Percentiles rank a stretch among this genome's conserved stretches.
phyloP scores from a whole-genome alignment of 2,888 invertebrate genomes.

The Synergus laeviventris region DNA sequence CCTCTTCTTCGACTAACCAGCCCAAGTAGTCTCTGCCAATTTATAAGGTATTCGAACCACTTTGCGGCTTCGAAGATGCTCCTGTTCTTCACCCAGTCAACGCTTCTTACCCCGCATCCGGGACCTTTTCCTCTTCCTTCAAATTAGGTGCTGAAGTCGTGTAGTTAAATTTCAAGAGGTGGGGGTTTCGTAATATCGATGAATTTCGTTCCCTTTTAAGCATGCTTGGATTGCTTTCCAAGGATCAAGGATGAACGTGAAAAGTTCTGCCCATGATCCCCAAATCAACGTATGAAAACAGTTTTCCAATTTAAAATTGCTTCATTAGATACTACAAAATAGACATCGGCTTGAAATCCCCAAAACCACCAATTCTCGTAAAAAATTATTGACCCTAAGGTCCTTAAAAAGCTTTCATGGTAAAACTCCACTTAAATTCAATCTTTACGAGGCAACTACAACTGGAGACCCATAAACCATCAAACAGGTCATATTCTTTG shows the following conservation, averaged over 20 bases:
- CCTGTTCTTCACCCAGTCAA: conserved; percentile 1
- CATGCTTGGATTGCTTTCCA: not conserved
- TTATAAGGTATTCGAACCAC: conserved; percentile 38
- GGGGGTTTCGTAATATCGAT: not conserved
- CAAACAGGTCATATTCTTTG: conserved; percentile 34
- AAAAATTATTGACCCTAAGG: not conserved
- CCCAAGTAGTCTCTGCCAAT: conserved; percentile 34
- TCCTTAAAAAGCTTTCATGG: not conserved
- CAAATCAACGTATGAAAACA: no score
- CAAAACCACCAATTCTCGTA: no score
- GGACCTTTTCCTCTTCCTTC: conserved; percentile 35
- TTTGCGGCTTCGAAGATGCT: conserved; percentile 32
- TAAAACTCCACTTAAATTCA: conserved; percentile 9
- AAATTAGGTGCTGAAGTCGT: conserved; percentile 33
- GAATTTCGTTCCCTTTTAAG: conserved; percentile 25
- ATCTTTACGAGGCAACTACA: conserved; percentile 21
- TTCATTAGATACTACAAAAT: no score
- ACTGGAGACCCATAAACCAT: conserved; percentile 18
- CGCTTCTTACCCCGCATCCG: conserved; percentile 27
- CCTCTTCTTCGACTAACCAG: conserved; percentile 38
- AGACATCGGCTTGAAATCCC: no score
- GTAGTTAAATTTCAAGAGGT: conserved; percentile 23
- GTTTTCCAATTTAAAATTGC: no score
- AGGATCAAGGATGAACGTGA: no score
- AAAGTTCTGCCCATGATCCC: no score